phyloP scores from a whole-genome alignment of 1,140 invertebrate species.

The Akabosia matsudoensis region DNA sequence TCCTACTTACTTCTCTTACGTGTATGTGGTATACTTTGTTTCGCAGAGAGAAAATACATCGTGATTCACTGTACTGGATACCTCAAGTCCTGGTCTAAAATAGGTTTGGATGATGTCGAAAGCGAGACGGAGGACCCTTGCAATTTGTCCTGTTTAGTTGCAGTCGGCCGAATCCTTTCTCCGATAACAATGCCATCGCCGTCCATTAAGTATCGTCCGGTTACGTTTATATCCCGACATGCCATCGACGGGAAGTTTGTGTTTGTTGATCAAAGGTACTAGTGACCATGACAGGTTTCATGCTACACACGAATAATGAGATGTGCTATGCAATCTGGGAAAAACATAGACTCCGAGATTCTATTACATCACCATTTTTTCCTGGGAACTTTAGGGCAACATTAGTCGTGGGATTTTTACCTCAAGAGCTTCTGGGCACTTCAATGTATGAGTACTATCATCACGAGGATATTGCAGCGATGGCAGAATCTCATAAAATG shows the following conservation, averaged over 20 bases:
- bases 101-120: slow-evolving; percentile 63
- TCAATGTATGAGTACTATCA: slow-evolving; percentile 92
- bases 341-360: too few species aligned
- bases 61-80: slow-evolving; percentile 87
- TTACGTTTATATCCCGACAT: slow-evolving; percentile 66
- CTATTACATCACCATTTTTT: slow-evolving; percentile 18
- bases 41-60: slow-evolving; percentile 70
- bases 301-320: too few species aligned
- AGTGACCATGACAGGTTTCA: not conserved
- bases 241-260: slow-evolving; percentile 62
- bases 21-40: too few species aligned
- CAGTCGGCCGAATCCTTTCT: slow-evolving; percentile 69
- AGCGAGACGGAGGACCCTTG: slow-evolving; percentile 61
- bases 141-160: slow-evolving; percentile 81
- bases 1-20: too few species aligned
- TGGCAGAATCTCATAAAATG: slow-evolving; percentile 80
- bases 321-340: too few species aligned
- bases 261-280: slow-evolving; percentile 67
- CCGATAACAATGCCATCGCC: slow-evolving; percentile 50
- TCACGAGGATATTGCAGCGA: slow-evolving; percentile 72
- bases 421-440: slow-evolving; percentile 86
- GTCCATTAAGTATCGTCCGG: slow-evolving; percentile 54
- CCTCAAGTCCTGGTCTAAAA: slow-evolving; percentile 85
- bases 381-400: slow-evolving; percentile 66
- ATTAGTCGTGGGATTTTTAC: slow-evolving; percentile 80